Percentiles rank a stretch among this genome's conserved stretches.
Conservation (phyloP, 2,888 invertebrate species). For the Dicroscelio sp. region DNA sequence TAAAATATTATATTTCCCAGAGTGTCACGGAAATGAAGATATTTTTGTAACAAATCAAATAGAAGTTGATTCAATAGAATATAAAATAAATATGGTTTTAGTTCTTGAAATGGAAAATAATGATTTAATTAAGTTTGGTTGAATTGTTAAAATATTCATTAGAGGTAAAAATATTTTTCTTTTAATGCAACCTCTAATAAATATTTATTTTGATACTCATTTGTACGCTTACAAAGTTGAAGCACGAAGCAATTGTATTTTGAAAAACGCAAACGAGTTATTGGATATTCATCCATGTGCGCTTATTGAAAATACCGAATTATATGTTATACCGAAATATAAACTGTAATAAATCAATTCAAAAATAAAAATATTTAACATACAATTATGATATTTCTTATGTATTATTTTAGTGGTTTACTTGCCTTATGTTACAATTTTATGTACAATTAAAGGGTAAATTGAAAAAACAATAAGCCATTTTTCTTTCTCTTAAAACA, state of each 20-base stretch:
- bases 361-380: too few relatives aligned
- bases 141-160: slow-evolving; percentile 33
- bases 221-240: slow-evolving; percentile 35
- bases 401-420: too few relatives aligned
- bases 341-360: too few relatives aligned
- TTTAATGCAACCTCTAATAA: slow-evolving; percentile 20
- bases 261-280: slow-evolving; percentile 32
- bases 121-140: slow-evolving; percentile 25
- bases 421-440: too few relatives aligned
- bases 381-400: too few relatives aligned
- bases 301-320: slow-evolving; percentile 5
- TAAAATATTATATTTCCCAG: too few relatives aligned
- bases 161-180: background rate
- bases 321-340: too few relatives aligned
- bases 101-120: slow-evolving; percentile 24
- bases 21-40: too few relatives aligned
- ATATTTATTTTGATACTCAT: slow-evolving; percentile 30
- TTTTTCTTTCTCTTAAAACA: too few relatives aligned
- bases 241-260: background rate
- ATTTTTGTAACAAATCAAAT: too few relatives aligned
- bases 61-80: slow-evolving; percentile 10
- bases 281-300: slow-evolving; percentile 23
- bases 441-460: too few relatives aligned
- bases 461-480: too few relatives aligned
- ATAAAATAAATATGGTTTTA: slow-evolving; percentile 42